Evolutionary conservation across 2,888 invertebrate species (phyloP), one percentile per base, ranked within the genome.

Genomic region (Minunthozetes semirufus): DNA sequence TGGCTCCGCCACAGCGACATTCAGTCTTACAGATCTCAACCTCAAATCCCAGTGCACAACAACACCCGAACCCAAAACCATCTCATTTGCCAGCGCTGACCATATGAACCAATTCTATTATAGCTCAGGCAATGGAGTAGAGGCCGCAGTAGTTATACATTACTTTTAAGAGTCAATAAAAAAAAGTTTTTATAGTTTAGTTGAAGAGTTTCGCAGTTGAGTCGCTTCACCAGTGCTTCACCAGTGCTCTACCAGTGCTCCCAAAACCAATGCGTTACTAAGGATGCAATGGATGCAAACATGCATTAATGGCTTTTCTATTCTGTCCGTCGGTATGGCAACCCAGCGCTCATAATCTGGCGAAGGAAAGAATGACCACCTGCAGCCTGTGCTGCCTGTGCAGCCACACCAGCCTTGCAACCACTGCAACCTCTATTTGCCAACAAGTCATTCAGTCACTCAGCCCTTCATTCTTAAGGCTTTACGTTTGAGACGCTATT

Each of bases 41-140:
- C 68, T 68, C 68, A 68, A 68, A 68, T 68, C 68, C 68, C 68
- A 46, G 42, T 46, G 68, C 46, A 46, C 42, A 68, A 66, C 27
- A 66, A 42, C 33, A 38, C 68, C 68, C 22, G 22, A 25, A 68
- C 68, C 33, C 42, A n/a, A 38, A 68, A 68, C 68, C 68, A 68
- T 68, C 68, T 68, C 68, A 68, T 68, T 68, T 68, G 68, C 68
- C 68, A 56, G 56, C 56, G 19, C 56, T 56, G 56, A 56, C 56
- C 56, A 56, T 56, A 56, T 15, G 56, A 56, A 56, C 5, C 56
- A 56, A 56, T 56, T 56, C 56, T 56, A 56, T 56, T 56, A 56
- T 33, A 33, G 33, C 56, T 5, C 53, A 53, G 8, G 19, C 11
- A 56, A 15, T 56, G 15, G 25, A 56, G 56, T 8, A 11, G 19